Evolutionary conservation across 2,113 vertebrate species (phyloP).

Genomic region (Climacteris rufus): DNA sequence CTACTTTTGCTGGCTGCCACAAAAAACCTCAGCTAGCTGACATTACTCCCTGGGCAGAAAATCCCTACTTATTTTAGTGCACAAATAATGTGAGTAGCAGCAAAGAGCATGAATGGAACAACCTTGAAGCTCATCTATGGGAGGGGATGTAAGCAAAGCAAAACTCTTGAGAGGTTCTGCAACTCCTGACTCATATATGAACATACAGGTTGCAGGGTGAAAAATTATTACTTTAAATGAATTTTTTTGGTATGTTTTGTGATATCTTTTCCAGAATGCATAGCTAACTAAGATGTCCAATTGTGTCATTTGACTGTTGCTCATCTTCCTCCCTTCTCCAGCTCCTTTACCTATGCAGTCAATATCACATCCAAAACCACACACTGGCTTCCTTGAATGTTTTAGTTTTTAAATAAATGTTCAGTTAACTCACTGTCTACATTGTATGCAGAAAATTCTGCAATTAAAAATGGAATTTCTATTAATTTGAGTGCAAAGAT

Average conservation of each 20-base stretch:
- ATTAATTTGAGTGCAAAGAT: slow-evolving; percentile 36
- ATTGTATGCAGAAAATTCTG: neutral
- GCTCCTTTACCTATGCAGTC: neutral
- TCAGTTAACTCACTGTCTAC: neutral
- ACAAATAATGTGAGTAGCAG: neutral
- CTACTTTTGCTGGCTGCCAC: neutral
- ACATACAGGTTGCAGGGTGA: neutral
- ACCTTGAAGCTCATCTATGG: neutral
- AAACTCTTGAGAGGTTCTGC: neutral
- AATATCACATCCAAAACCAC: neutral
- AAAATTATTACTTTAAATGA: neutral
- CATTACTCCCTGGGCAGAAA: neutral
- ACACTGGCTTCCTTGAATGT: neutral
- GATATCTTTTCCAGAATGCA: neutral
- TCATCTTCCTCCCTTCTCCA: neutral
- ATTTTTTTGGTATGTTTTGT: neutral
- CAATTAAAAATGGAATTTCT: slow-evolving; percentile 35
- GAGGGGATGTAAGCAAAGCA: neutral
- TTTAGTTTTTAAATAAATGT: slow-evolving; percentile 10
- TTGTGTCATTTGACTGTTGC: neutral
- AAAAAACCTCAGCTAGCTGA: neutral
- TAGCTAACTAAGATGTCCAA: neutral
- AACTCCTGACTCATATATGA: neutral
- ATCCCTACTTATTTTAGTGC: neutral
- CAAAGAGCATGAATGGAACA: neutral